Base-by-base conservation (phyloP, 2,797 vertebrate species). In the Garrulus glandarius region DNA sequence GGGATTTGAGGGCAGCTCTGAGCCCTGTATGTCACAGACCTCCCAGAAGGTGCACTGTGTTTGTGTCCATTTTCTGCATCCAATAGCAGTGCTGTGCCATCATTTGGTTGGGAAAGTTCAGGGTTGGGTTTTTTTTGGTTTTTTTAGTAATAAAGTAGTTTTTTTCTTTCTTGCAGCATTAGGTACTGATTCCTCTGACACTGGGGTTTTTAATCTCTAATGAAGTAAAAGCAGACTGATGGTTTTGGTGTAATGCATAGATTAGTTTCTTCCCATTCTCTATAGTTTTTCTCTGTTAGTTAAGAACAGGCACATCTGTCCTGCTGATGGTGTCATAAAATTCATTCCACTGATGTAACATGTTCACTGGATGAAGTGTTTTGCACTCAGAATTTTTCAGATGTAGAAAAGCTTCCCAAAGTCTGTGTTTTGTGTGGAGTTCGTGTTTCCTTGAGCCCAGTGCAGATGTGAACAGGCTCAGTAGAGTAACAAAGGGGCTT, bases 351-450 rank as follows among this genome's bases (percentile, higher is more conserved):
- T 41, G 16, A n/a, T 39, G 26, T 6, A 16, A 30, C 12, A 10
- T 0, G 0, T 44, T 61, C 24, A 13, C 39, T 39, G 22, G 23
- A 14, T 76, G 36, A 50, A 69, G n/a, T 72, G 21, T 1, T 81
- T 65, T 24, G 23, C 3, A 5, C 30, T 87, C 23, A 21, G 24
- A 70, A 6, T 64, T 83, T 44, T 34, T 37, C n/a, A 41, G 55
- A 4, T 37, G 29, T 13, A 32, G 46, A 3, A 53, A 24, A 82
- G 39, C 39, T 77, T 83, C 27, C 18, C n/a, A 5, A 47, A 63
- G 41, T 44, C 26, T 0, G 0, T 13, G 18, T 63, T 86, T 27
- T 26, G 10, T 36, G 41, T 1, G 6, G 36, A 23, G 21, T 70
- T 70, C 44, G 26, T 47, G 41, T 8, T 36, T 78, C 55, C 34